These are phyloP conservation scores for Sciaenops ocellatus DNA, from an alignment of 2,797 vertebrate genomes.

Conservation along the genomic window DNA sequence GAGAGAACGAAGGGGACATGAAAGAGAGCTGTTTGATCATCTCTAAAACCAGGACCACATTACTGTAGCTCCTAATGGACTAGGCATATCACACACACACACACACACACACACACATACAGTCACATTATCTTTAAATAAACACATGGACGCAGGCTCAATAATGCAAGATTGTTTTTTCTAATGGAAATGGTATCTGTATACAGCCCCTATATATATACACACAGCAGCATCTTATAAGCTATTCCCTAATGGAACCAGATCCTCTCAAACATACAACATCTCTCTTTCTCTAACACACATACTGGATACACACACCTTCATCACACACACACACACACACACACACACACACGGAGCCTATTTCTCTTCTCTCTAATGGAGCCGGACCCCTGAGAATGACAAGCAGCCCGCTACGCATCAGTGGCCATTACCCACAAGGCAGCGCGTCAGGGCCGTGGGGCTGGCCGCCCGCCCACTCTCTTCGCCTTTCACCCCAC, in stretches of 20 bases:
- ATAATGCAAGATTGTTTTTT: constrained; percentile 21
- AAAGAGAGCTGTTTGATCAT: constrained; percentile 49
- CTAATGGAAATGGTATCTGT: constrained; percentile 36
- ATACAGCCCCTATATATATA: not conserved
- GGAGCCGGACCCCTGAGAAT: constrained; percentile 73
- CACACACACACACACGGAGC: constrained; percentile 30
- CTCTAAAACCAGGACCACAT: constrained; percentile 42
- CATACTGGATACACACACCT: constrained; percentile 13
- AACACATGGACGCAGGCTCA: constrained; percentile 33
- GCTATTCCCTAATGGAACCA: constrained; percentile 53
- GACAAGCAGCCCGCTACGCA: constrained; percentile 75
- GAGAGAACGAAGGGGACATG: constrained; percentile 30
- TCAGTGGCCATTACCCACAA: constrained; percentile 78
- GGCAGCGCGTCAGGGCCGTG: constrained; percentile 66
- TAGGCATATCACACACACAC: not conserved
- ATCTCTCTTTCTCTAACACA: constrained; percentile 8
- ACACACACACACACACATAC: constrained; percentile 19
- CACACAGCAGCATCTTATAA: constrained; percentile 17
- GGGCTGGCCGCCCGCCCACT: constrained; percentile 57
- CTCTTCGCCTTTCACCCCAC: constrained; percentile 73
- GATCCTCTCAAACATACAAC: constrained; percentile 45
- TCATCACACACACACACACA: constrained; percentile 31
- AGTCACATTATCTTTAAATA: constrained; percentile 23
- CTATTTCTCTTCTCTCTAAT: constrained; percentile 71
- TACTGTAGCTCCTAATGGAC: constrained; percentile 51